phyloP scores from a whole-genome alignment of 1,140 invertebrate species.

The Neotoxoptera formosana region DNA sequence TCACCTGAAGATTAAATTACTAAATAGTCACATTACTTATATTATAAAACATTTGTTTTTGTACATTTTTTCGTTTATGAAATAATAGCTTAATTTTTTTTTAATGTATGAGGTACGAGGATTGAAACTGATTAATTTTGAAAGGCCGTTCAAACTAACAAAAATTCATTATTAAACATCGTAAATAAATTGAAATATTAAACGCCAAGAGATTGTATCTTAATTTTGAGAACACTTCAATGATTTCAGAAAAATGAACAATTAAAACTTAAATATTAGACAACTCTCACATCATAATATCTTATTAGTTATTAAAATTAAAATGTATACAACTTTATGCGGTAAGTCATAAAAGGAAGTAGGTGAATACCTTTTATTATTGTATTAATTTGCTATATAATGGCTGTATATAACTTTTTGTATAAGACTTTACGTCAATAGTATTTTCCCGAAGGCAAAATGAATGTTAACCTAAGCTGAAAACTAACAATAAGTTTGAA shows the following conservation, averaged over 20 bases:
- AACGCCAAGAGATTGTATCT: background rate
- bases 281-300: background rate
- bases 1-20: too few relatives aligned
- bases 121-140: background rate
- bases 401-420: background rate
- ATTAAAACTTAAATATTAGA: background rate
- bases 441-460: background rate
- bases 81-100: too few relatives aligned
- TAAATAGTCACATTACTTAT: too few relatives aligned
- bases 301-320: background rate
- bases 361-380: background rate
- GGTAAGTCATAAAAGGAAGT: background rate
- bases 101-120: background rate
- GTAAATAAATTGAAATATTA: background rate
- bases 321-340: background rate
- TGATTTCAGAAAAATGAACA: background rate
- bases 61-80: too few relatives aligned
- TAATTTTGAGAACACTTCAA: background rate
- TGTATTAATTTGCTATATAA: background rate
- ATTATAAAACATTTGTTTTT: too few relatives aligned
- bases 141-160: background rate
- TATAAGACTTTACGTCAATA: background rate
- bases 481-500: background rate
- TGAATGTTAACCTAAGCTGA: background rate
- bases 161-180: background rate